Conservation (phyloP, 2,888 invertebrate species). For the Parnassius smintheus region DNA sequence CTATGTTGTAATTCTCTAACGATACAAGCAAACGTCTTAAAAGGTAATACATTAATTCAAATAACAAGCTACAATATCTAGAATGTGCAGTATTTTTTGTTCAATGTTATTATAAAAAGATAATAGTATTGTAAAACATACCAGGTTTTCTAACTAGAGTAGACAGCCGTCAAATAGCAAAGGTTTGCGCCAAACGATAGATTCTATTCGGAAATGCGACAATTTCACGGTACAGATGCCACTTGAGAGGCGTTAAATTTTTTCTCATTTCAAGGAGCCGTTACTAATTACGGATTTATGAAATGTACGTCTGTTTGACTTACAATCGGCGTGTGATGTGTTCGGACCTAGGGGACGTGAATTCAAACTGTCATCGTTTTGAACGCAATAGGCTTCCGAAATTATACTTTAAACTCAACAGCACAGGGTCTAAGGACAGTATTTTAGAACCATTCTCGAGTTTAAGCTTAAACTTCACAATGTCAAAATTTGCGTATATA, state of each 20-base stretch:
- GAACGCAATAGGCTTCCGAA: not conserved
- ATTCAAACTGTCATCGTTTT: not conserved
- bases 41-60: no score
- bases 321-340: slow-evolving; percentile 32
- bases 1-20: no score
- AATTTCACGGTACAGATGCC: slow-evolving; percentile 65
- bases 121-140: no score
- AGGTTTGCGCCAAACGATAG: slow-evolving; percentile 31
- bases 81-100: no score
- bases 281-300: slow-evolving; percentile 46
- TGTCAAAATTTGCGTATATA: no score
- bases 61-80: no score
- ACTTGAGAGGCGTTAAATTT: slow-evolving; percentile 51
- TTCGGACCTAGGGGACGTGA: not conserved
- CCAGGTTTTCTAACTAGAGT: slow-evolving; percentile 9
- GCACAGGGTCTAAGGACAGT: no score
- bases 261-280: slow-evolving; percentile 47
- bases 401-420: no score
- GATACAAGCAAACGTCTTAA: no score
- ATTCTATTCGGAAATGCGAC: slow-evolving; percentile 38
- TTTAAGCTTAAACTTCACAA: no score
- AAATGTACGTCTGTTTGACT: slow-evolving; percentile 30
- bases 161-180: slow-evolving; percentile 38
- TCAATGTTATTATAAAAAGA: no score
- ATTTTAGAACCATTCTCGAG: no score